Conservation (phyloP, 2,888 invertebrate species). For the Nemotelus nigrinus region DNA sequence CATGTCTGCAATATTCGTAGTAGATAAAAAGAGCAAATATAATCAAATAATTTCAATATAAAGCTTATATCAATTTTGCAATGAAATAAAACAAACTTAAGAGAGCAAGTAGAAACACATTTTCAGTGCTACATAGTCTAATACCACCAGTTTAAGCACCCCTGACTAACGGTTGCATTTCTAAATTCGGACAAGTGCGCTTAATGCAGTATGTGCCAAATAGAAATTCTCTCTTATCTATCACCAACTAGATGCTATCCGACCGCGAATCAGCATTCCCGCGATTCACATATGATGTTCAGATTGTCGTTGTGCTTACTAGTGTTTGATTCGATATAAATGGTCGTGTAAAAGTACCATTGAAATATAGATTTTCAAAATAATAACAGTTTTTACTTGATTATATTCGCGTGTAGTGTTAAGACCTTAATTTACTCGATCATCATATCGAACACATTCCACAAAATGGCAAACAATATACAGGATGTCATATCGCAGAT, state of each 20-base stretch:
- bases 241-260: conserved; percentile 21
- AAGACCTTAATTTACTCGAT: background rate
- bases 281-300: background rate
- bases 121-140: background rate
- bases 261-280: background rate
- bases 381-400: background rate
- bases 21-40: too few relatives aligned
- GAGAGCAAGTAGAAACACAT: too few relatives aligned
- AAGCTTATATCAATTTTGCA: too few relatives aligned
- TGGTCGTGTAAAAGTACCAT: conserved; percentile 15
- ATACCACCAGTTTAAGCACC: conserved; percentile 9
- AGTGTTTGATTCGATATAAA: background rate
- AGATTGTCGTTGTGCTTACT: too few relatives aligned
- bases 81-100: too few relatives aligned
- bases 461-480: conserved; percentile 59
- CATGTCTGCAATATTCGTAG: too few relatives aligned
- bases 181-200: conserved; percentile 34
- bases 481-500: conserved; percentile 60
- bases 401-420: background rate
- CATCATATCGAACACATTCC: background rate
- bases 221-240: conserved; percentile 25
- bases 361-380: background rate
- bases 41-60: too few relatives aligned
- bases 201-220: conserved; percentile 10
- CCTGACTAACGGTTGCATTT: background rate